Conservation (phyloP, 2,113 vertebrate genomes). For the Corythornis cristatus region DNA sequence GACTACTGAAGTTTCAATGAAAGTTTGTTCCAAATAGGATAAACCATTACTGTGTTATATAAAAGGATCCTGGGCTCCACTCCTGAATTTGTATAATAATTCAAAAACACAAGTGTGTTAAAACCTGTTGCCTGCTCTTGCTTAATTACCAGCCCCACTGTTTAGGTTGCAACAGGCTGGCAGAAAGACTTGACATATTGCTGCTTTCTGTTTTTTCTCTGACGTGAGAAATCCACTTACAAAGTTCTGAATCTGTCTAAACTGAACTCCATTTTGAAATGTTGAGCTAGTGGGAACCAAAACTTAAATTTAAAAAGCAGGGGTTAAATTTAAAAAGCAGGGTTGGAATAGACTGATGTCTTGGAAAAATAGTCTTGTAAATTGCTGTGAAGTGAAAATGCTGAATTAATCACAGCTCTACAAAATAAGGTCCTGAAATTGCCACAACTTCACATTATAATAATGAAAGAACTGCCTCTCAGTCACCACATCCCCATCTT, state of each 20-base stretch:
- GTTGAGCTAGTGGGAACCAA: not conserved
- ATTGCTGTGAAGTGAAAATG: not conserved
- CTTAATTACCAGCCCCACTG: not conserved
- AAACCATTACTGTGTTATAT: not conserved
- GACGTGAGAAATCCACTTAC: not conserved
- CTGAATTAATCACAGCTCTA: not conserved
- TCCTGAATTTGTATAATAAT: not conserved
- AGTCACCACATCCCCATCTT: not conserved
- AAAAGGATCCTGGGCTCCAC: not conserved
- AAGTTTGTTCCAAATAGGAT: not conserved
- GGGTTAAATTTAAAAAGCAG: not conserved
- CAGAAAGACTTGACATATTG: not conserved
- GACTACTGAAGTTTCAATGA: not conserved
- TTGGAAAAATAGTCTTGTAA: not conserved
- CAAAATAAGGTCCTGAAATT: constrained; percentile 7
- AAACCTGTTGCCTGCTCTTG: not conserved
- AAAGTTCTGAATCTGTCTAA: not conserved
- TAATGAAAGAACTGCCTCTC: not conserved
- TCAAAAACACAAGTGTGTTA: not conserved
- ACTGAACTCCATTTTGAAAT: not conserved
- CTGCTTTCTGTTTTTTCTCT: not conserved
- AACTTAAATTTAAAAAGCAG: not conserved
- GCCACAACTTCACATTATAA: not conserved
- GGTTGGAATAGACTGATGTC: not conserved
- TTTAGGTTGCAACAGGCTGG: not conserved